Evolutionary conservation across 2,113 vertebrate genomes (phyloP).

Genomic region (Boleophthalmus pectinirostris): DNA sequence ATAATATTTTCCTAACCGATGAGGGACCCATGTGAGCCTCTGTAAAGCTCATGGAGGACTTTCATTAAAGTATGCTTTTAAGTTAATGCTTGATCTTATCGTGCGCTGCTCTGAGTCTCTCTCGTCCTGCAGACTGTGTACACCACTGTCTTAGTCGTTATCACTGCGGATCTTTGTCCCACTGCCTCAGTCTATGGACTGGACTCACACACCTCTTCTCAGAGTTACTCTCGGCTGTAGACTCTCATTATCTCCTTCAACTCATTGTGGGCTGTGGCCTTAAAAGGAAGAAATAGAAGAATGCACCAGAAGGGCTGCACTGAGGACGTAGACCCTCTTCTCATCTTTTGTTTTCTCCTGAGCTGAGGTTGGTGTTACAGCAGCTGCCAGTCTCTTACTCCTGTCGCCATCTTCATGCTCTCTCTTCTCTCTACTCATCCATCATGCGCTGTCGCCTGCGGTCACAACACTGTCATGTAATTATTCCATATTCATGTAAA

Average conservation of each 20-base stretch:
- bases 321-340: slow-evolving; percentile 53
- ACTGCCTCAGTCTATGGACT: slow-evolving; percentile 45
- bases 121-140: slow-evolving; percentile 3
- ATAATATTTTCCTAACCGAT: slow-evolving; percentile 51
- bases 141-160: slow-evolving; percentile 60
- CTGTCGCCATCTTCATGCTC: slow-evolving; percentile 43
- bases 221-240: slow-evolving; percentile 65
- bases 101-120: slow-evolving; percentile 40
- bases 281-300: slow-evolving; percentile 76
- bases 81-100: slow-evolving; percentile 74
- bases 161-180: slow-evolving; percentile 67
- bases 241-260: slow-evolving; percentile 73
- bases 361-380: slow-evolving; percentile 67
- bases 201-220: slow-evolving; percentile 39
- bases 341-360: slow-evolving; percentile 60
- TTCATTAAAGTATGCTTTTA: slow-evolving; percentile 75
- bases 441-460: slow-evolving; percentile 74
- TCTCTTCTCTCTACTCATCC: slow-evolving; percentile 63
- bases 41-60: slow-evolving; percentile 44
- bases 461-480: slow-evolving; percentile 65
- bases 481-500: slow-evolving; percentile 75
- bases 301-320: slow-evolving; percentile 36
- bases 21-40: slow-evolving; percentile 32
- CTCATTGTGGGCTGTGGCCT: slow-evolving; percentile 52
- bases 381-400: slow-evolving; percentile 42